Evolutionary conservation across 30 jellyfish, hydroid and myxozoan species (phyloP), one percentile per base, ranked within the genome.

Genomic region (Rhopilema esculentum): DNA sequence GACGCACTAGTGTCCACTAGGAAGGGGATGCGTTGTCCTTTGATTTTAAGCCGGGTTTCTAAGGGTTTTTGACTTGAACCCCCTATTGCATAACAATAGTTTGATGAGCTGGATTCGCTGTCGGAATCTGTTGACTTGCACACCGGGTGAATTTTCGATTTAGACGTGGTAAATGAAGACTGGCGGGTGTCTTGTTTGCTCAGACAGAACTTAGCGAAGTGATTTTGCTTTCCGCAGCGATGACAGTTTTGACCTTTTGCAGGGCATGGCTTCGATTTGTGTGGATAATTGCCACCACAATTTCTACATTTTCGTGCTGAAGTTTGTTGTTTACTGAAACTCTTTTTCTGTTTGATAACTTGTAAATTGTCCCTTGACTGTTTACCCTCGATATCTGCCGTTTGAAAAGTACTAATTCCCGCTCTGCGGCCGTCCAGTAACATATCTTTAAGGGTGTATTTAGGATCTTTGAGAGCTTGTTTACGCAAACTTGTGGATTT

Each of bases 1-100:
- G 91, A 84, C 23, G 92, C 72, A 22, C 92, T 85, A 57, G 92
- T 84, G 78, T 84, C 92, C 22, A 84, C 40, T 69, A 71, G 24
- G 65, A 84, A 84, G 20, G 50, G 40, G 48, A 84, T 22, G 70
- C 9, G 25, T 22, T 16, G 49, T 29, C 92, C 92, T 49, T 84
- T 70, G 53, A 70, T 77, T 49, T 19, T 49, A 61, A 71, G 29
- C 63, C 40, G 64, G 53, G 63, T 49, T 71, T 84, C 31, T n/a
- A 85, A 85, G 52, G 65, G 64, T 29, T 27, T 29, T 66, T 71
- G 72, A 23, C 61, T 29, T 65, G 16, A 49, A 17, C 40, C 33
- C 27, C 78, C 77, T 16, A 69, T 25, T 19, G 92, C 80, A 71
- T 84, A 72, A 71, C 92, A 72, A 72, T 72, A 70, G 16, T 31